Base-by-base conservation (phyloP, 2,113 vertebrate genomes). In the Fregetta grallaria region DNA sequence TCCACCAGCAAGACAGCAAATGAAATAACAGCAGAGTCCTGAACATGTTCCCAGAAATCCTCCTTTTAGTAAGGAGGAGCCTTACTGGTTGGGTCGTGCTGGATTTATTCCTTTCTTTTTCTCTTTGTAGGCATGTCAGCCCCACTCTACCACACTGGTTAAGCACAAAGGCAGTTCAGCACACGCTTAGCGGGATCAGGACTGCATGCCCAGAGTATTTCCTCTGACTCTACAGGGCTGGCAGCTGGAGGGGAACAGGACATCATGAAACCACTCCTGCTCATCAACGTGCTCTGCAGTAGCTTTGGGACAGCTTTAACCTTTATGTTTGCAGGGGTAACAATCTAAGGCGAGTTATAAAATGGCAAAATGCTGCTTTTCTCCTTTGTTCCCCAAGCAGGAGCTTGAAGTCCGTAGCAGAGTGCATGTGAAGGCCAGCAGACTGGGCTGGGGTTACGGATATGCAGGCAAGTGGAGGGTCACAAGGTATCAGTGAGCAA, bases 11-110 rank as follows among this genome's bases (percentile, higher is more conserved):
- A 82, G 65, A 91, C 86, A 56, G 80, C 74, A 66, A 87, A 90
- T 45, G 73, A 94, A 97, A 26, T 40, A 89, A 81, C 71, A 38
- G 71, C 76, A 81, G 92, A 94, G 55, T 80, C 61, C 58, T 83
- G 76, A 93, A 67, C 0, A 0, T 38, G 44, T 67, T 96, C 91
- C 74, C 61, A 91, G 92, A 96, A 88, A 94, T 84, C 13, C 20
- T 50, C 47, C 7, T n/a, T 71, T 71, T 23, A 58, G 19, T 21
- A 65, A 55, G 6, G 5, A 52, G 73, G 68, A 85, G 22, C 52
- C 16, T 65, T 27, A 26, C 10, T 56, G 40, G 6, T 40, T 80
- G 59, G n/a, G 61, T 45, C 70, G 38, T 45, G 21, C 0, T 29
- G 49, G 50, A 52, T 77, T 86, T 71, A 66, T 38, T 68, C 21